Percentiles rank a stretch among this genome's conserved stretches.
phyloP scores from a whole-genome alignment of 2,888 invertebrate genomes.

The Tromatobia lineatoria region DNA sequence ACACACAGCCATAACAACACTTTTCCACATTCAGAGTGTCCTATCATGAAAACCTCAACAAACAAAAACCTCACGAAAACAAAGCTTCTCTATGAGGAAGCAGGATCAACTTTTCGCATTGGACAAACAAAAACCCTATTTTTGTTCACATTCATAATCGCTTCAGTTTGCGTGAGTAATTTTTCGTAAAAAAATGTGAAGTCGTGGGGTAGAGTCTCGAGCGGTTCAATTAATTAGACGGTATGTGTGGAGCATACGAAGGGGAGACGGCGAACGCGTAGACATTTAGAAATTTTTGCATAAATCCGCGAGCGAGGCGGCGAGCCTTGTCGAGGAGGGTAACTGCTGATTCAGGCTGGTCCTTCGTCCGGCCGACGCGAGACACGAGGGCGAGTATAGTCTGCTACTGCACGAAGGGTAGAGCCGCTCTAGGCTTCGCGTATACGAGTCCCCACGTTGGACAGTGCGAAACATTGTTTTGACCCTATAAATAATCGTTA shows the following conservation, averaged over 20 bases:
- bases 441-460: conserved; percentile 71
- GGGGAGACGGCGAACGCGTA: conserved; percentile 67
- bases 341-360: conserved; percentile 78
- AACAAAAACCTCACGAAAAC: too few species aligned
- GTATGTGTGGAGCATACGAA: conserved; percentile 51
- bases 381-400: conserved; percentile 47
- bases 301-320: conserved; percentile 72
- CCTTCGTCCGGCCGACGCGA: conserved; percentile 57
- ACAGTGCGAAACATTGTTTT: conserved; percentile 84
- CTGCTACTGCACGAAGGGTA: conserved; percentile 47
- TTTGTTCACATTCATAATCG: background rate
- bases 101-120: background rate
- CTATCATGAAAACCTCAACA: too few species aligned
- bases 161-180: conserved; percentile 31
- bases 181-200: conserved; percentile 52
- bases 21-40: too few species aligned
- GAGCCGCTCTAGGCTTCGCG: conserved; percentile 22
- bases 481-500: conserved; percentile 84
- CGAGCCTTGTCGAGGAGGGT: conserved; percentile 56
- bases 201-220: conserved; percentile 20
- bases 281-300: conserved; percentile 78
- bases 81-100: background rate
- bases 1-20: too few species aligned
- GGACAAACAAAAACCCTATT: background rate
- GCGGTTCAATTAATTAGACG: conserved; percentile 62